Conservation (phyloP, 1,140 invertebrate species). For the Phenacoccus solenopsis region DNA sequence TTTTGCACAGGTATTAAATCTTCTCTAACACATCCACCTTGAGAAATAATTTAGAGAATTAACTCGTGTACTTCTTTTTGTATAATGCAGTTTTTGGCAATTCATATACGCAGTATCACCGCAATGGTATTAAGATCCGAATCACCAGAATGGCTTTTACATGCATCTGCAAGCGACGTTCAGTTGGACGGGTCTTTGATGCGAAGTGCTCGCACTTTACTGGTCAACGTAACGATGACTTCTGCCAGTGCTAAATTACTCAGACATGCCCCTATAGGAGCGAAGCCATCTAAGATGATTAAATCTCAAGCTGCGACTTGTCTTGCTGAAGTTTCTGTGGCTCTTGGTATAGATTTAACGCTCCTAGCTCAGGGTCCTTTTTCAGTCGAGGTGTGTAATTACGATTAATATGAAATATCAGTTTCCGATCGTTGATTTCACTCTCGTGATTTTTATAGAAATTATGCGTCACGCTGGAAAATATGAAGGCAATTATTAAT, state of each 20-base stretch:
- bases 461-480: constrained; percentile 53
- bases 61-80: not conserved
- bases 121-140: constrained; percentile 51
- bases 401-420: not conserved
- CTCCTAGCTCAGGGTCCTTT: constrained; percentile 59
- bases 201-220: constrained; percentile 53
- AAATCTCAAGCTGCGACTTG: constrained; percentile 36
- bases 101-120: constrained; percentile 69
- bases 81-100: constrained; percentile 63
- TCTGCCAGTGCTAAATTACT: constrained; percentile 31
- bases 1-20: constrained; percentile 53
- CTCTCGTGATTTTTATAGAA: constrained; percentile 42
- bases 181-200: constrained; percentile 62
- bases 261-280: constrained; percentile 21
- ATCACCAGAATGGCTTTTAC: constrained; percentile 52
- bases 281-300: constrained; percentile 33
- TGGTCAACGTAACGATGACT: constrained; percentile 40
- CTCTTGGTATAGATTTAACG: constrained; percentile 57
- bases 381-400: constrained; percentile 50
- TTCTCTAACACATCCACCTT: not conserved
- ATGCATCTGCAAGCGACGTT: constrained; percentile 59
- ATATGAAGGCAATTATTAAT: constrained; percentile 49
- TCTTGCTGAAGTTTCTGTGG: constrained; percentile 55
- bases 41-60: not conserved
- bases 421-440: not conserved